A percentile compares a stretch with the other conserved stretches of the same genome.
phyloP scores from a whole-genome alignment of 2,888 invertebrate species.

The Lasius fuliginosus region DNA sequence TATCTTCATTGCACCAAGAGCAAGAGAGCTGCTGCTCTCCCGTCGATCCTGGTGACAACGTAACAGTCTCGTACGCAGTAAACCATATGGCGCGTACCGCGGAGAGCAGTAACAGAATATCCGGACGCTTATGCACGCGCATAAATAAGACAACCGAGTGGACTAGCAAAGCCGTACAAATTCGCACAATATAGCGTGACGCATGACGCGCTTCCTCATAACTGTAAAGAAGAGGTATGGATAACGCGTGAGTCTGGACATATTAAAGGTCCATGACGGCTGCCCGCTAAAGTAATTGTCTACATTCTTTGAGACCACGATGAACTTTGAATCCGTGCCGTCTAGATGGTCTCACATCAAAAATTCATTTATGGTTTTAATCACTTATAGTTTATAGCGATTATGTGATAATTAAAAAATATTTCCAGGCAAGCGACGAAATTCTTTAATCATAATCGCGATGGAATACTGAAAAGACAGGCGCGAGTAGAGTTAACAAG shows the following conservation, averaged over 20 bases:
- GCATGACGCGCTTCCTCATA: conserved; percentile 55
- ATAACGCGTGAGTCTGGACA: conserved; percentile 31
- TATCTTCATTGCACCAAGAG: neutral
- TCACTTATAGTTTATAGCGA: conserved; percentile 3
- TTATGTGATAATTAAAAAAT: neutral
- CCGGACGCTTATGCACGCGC: conserved; percentile 43
- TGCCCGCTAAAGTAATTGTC: conserved; percentile 20
- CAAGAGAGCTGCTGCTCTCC: conserved; percentile 12
- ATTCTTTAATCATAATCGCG: neutral
- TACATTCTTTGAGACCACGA: neutral
- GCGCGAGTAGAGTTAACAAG: conserved; percentile 5
- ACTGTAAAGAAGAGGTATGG: conserved; percentile 53
- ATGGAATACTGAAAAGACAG: neutral
- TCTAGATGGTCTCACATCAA: neutral
- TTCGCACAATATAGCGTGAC: conserved; percentile 54
- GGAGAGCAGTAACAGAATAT: conserved; percentile 50
- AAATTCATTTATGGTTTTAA: neutral
- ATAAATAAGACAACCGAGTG: conserved; percentile 54
- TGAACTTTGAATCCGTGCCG: neutral
- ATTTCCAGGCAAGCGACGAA: neutral
- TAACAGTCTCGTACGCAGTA: conserved; percentile 43
- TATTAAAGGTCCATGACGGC: conserved; percentile 12
- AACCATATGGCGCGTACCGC: conserved; percentile 46
- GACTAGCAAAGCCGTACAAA: conserved; percentile 52
- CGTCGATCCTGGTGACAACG: conserved; percentile 51